phyloP scores from a whole-genome alignment of 2,888 invertebrate species.

The Protula sp. region DNA sequence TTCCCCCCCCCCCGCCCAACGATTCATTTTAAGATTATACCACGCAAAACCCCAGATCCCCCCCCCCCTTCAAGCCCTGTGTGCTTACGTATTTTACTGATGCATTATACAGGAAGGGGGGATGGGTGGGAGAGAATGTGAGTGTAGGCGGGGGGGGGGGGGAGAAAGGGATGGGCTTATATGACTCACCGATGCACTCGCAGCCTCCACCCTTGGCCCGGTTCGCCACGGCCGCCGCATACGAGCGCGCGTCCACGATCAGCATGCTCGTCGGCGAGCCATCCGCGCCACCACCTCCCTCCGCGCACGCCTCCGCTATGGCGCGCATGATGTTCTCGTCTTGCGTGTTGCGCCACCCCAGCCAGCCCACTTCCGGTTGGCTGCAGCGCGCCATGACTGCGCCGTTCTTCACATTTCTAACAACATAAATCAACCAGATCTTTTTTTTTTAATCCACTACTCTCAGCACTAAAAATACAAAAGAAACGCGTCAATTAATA shows the following conservation, averaged over 20 bases:
- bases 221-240: conserved; percentile 93
- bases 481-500: background rate
- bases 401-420: conserved; percentile 75
- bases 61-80: no score
- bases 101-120: no score
- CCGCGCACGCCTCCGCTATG: conserved; percentile 27
- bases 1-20: no score
- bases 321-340: conserved; percentile 80
- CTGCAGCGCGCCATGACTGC: conserved; percentile 90
- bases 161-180: no score
- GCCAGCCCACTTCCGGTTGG: conserved; percentile 92
- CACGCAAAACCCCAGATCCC: no score
- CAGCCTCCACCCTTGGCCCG: conserved; percentile 94
- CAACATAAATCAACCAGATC: no score
- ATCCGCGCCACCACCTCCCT: background rate
- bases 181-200: conserved; percentile 65
- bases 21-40: no score
- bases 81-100: no score
- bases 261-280: conserved; percentile 57
- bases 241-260: conserved; percentile 92
- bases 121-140: no score
- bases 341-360: conserved; percentile 83
- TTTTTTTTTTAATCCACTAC: background rate
- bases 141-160: no score
- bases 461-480: background rate